Percentiles rank a stretch among this genome's conserved stretches.
Evolutionary conservation across 2,888 invertebrate genomes (phyloP).

Genomic region (Cybosia mesomella): DNA sequence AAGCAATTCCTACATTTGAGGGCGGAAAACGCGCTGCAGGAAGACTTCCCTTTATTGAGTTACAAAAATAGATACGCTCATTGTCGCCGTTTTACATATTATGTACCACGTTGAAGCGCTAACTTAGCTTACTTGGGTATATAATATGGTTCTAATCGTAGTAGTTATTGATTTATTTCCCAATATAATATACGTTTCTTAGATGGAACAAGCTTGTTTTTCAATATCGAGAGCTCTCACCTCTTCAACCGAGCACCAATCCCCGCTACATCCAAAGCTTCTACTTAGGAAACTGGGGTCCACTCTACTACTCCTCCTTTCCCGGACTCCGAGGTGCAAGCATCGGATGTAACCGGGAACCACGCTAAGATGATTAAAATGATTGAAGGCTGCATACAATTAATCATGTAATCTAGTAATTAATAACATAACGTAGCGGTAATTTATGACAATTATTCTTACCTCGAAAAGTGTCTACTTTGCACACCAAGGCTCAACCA

Average conservation of each 20-base stretch:
- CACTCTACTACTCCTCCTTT: too few species aligned
- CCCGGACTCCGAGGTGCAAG: too few species aligned
- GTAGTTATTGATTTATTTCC: neutral
- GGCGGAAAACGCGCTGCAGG: conserved; percentile 83
- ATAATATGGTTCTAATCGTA: neutral
- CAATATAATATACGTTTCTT: too few species aligned
- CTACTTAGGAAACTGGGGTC: too few species aligned
- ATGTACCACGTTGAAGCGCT: conserved; percentile 11
- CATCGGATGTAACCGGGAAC: too few species aligned
- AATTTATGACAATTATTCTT: neutral
- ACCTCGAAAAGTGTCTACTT: neutral
- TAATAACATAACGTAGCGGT: too few species aligned
- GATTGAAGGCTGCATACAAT: neutral
- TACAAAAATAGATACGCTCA: conserved; percentile 72
- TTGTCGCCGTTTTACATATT: conserved; percentile 55
- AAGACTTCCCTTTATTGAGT: conserved; percentile 83
- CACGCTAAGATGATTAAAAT: neutral
- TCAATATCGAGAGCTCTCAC: neutral
- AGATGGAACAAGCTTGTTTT: neutral
- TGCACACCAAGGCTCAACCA: neutral
- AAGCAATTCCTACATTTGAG: conserved; percentile 86
- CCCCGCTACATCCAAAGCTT: too few species aligned
- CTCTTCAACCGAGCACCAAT: too few species aligned
- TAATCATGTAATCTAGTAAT: neutral
- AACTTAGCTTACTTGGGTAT: neutral